Evolutionary conservation across 2,888 invertebrate species (phyloP), one percentile per base, ranked within the genome.

Genomic region (Platycheirus albimanus): DNA sequence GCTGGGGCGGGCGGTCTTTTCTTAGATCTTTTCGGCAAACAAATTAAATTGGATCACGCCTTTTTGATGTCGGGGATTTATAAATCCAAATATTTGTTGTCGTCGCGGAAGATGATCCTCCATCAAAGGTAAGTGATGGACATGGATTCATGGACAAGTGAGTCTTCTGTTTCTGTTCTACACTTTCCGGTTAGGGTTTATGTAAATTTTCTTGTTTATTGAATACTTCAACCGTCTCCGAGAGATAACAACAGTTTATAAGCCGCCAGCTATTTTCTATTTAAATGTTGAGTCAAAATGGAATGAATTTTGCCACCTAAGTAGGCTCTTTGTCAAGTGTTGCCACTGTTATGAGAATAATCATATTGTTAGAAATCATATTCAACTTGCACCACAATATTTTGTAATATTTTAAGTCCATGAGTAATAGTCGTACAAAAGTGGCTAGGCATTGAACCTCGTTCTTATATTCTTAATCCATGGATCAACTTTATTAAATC

Each of bases 11-110:
- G 78, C 83, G 83, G 83, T 64, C 64, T 64, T 7, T 38, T 47
- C 38, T 78, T 58, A 78, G 78, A 83, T 78, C 61, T 83, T 78
- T 83, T 83, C 69, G 69, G 78, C 77, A 69, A 83, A 83, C 83
- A 83, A 78, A 83, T 78, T 83, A 64, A 69, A 20, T 54, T 61
- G 63, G 64, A 78, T 74, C 78, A 83, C 83, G 83, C 78, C 83
- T 78, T 64, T 78, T 74, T 24, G 56, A 52, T 83, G 83, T 83
- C 78, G 8, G 15, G 24, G 24, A 52, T n/a, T 19, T 70, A 20
- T 58, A 7, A 19, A 61, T n/a, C 54, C 72, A 72, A 83, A 72
- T 77, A 56, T 77, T 83, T 56, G 49, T 11, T 67, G 36, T 52
- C 45, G 52, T 36, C 51, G 20, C 20, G 17, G 20, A 45, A 13